A percentile compares a stretch with the other conserved stretches of the same genome.
phyloP scores from a whole-genome alignment of 2,797 vertebrate species.

The Coracias cyanogaster region DNA sequence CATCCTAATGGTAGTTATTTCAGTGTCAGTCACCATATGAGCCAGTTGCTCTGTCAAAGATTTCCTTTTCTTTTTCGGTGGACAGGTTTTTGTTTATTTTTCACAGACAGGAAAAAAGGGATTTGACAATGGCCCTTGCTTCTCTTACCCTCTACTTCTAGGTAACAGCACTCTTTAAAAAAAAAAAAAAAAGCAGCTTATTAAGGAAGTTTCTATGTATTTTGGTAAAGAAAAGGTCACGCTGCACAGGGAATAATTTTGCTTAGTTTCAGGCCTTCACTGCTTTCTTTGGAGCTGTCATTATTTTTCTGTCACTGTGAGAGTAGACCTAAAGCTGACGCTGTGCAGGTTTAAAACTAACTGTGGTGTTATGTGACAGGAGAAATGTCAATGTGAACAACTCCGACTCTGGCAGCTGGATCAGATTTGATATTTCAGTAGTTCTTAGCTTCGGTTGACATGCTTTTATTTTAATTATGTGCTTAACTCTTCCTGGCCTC shows the following conservation, averaged over 20 bases:
- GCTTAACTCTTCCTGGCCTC: conserved; percentile 37
- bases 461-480: conserved; percentile 62
- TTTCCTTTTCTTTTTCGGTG: not conserved
- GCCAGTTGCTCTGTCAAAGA: not conserved
- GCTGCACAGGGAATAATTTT: conserved; percentile 42
- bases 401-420: conserved; percentile 3
- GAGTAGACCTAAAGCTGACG: conserved; percentile 2
- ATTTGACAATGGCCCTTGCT: not conserved
- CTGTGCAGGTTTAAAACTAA: conserved; percentile 62
- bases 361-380: conserved; percentile 54
- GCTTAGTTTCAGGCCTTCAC: conserved; percentile 25
- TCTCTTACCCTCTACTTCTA: not conserved
- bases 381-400: conserved; percentile 52
- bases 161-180: not conserved
- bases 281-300: conserved; percentile 50
- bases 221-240: conserved; percentile 75
- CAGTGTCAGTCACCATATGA: not conserved
- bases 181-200: conserved; percentile 3
- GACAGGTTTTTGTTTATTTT: not conserved
- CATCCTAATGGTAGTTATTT: not conserved
- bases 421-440: conserved; percentile 44
- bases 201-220: conserved; percentile 40
- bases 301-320: conserved; percentile 62
- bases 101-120: not conserved
- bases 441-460: conserved; percentile 3